A percentile compares a stretch with the other conserved stretches of the same genome.
phyloP scores from a whole-genome alignment of 2,113 vertebrate species.

The human region DNA sequence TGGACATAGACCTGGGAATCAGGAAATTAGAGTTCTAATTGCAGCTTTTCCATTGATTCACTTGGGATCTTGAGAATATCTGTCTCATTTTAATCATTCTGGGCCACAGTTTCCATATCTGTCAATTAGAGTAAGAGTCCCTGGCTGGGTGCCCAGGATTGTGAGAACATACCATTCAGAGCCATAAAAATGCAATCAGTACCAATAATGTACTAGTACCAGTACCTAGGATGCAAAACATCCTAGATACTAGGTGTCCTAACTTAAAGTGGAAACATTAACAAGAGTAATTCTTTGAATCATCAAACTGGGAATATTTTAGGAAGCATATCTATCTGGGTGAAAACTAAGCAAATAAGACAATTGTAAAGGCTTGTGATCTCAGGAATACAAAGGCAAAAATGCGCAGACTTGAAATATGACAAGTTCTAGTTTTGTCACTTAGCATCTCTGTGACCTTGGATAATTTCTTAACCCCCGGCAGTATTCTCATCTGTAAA shows the following conservation, averaged over 20 bases:
- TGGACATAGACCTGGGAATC: background rate
- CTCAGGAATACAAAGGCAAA: background rate
- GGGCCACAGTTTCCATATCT: conserved; percentile 70
- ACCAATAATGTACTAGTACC: background rate
- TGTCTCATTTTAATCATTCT: conserved; percentile 1
- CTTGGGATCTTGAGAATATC: conserved; percentile 42
- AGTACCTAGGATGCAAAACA: background rate
- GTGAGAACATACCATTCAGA: conserved; percentile 36
- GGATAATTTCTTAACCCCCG: background rate
- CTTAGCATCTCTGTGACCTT: background rate
- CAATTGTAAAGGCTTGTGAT: background rate
- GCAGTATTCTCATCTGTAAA: background rate
- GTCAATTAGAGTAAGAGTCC: background rate
- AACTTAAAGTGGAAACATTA: conserved; percentile 29
- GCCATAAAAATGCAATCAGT: conserved; percentile 33
- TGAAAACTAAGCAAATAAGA: background rate
- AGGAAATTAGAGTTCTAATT: conserved; percentile 49
- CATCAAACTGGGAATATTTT: conserved; percentile 22
- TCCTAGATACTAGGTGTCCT: conserved; percentile 16
- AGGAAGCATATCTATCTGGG: background rate
- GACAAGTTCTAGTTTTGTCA: background rate
- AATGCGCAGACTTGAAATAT: background rate
- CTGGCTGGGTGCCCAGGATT: conserved; percentile 52
- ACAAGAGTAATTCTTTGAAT: conserved; percentile 19
- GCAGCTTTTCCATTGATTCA: conserved; percentile 40